These are phyloP conservation scores for Lissonota sp. DNA, from an alignment of 2,888 invertebrate genomes.

Conservation along the genomic window DNA sequence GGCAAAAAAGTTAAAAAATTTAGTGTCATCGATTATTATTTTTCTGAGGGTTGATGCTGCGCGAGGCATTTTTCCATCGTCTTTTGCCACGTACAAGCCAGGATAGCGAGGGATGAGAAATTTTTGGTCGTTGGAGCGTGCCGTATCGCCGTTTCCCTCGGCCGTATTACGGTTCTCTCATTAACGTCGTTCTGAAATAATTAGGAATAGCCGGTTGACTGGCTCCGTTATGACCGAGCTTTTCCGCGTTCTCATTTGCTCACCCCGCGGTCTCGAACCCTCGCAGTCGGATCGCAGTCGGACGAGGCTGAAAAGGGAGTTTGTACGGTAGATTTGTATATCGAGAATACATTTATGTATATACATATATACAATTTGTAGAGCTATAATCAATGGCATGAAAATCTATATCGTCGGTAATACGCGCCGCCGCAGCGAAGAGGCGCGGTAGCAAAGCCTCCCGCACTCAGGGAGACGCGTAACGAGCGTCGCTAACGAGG, in stretches of 20 bases:
- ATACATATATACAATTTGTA: background rate
- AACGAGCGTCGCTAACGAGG: constrained; percentile 82
- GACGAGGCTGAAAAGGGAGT: background rate
- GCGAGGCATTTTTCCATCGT: background rate
- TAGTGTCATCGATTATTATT: background rate
- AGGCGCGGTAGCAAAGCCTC: constrained; percentile 39
- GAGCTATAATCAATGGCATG: background rate
- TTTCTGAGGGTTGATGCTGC: background rate
- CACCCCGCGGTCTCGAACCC: background rate
- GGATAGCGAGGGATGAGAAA: constrained; percentile 24
- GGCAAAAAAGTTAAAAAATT: background rate
- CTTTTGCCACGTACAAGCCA: background rate
- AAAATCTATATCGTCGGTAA: background rate
- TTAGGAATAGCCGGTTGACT: constrained; percentile 73
- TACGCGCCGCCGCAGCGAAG: constrained; percentile 25
- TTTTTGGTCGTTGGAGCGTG: constrained; percentile 63
- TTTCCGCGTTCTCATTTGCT: background rate
- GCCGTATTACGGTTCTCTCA: constrained; percentile 71
- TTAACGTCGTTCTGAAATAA: constrained; percentile 77
- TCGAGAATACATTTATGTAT: background rate
- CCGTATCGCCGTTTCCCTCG: constrained; percentile 64
- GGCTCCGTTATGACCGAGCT: constrained; percentile 2
- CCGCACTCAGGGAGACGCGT: constrained; percentile 70
- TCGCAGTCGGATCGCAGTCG: background rate
- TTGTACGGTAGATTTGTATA: background rate